Base-by-base conservation (phyloP, 2,888 invertebrate genomes). In the Yponomeuta evonymella region DNA sequence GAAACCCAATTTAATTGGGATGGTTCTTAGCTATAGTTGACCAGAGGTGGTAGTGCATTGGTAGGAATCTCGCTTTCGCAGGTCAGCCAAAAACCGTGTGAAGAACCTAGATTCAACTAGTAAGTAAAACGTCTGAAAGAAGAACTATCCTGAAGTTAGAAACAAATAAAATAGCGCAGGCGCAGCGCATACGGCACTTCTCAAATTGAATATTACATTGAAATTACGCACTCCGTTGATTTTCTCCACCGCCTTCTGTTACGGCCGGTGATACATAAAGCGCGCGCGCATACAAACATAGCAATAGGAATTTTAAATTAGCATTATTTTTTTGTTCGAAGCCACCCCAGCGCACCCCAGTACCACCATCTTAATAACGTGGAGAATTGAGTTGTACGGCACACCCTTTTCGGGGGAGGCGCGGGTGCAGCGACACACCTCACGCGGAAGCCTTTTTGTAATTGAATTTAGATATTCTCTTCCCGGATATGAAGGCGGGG, bases 261-360 rank as follows among this genome's bases (percentile, higher is more conserved):
- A 86, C 87, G 82, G 51, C 81, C 86, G 86, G 84, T 86, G 89
- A 89, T 89, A 90, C 86, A 89, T 88, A 90, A 86, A 86, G 89
- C 90, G 89, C 89, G 86, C 85, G 90, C 90, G 91, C 91, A 90
- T 88, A 90, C 87, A 86, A 87, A 89, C 88, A 86, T 81, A 82
- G 86, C 85, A 90, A 90, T 90, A 90, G 86, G 89, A 90, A 90
- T 91, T 90, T 91, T 89, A 91, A 92, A 92, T 92, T 91, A 90
- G 92, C 91, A 90, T 91, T 90, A 89, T 92, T 92, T 90, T 90
- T 90, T 89, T 90, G 86, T 82, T 85, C 83, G 84, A 79, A 75
- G 82, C 88, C 86, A 87, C 89, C 89, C 90, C 78, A 80, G 76
- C 78, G 78, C 83, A 81, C 80, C 83, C 84, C 85, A 76, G 51